A percentile compares a stretch with the other conserved stretches of the same genome.
Evolutionary conservation across 1,140 invertebrate species (phyloP).

Genomic region (Drosophila athabasca): DNA sequence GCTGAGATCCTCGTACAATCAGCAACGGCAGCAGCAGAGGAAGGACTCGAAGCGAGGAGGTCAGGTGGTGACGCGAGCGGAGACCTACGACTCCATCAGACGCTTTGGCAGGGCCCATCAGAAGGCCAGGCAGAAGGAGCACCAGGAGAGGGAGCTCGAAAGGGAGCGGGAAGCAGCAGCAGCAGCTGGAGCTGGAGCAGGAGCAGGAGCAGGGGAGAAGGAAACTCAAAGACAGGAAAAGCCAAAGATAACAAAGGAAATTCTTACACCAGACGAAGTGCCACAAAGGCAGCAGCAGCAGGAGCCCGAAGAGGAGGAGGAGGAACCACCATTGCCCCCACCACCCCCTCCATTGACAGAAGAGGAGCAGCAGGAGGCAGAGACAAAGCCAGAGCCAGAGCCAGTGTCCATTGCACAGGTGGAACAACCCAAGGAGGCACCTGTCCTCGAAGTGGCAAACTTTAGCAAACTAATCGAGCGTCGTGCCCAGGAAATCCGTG

Average conservation of each 20-base stretch:
- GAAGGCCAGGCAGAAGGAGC: slow-evolving; percentile 62
- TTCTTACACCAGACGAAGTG: neutral
- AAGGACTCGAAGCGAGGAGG: slow-evolving; percentile 56
- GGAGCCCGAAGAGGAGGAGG: slow-evolving; percentile 40
- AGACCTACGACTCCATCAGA: slow-evolving; percentile 81
- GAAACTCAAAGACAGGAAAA: slow-evolving; percentile 22
- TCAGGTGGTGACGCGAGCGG: slow-evolving; percentile 61
- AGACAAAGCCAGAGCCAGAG: slow-evolving; percentile 15
- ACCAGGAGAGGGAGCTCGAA: slow-evolving; percentile 60
- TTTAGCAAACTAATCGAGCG: slow-evolving; percentile 76
- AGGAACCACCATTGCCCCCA: slow-evolving; percentile 55
- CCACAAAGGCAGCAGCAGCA: neutral
- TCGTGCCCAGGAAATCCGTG: slow-evolving; percentile 70
- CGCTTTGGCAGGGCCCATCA: slow-evolving; percentile 79
- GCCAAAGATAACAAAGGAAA: neutral
- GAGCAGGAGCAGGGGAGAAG: slow-evolving; percentile 9
- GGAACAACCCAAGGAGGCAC: slow-evolving; percentile 70
- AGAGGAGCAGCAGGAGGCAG: slow-evolving; percentile 22
- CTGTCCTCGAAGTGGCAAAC: slow-evolving; percentile 70
- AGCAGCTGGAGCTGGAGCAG: slow-evolving; percentile 3
- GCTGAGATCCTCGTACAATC: slow-evolving; percentile 84
- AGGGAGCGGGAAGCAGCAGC: slow-evolving; percentile 41
- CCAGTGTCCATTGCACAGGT: slow-evolving; percentile 40
- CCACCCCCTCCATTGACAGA: slow-evolving; percentile 57
- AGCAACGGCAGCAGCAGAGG: slow-evolving; percentile 71